Conservation (phyloP, 1,140 invertebrate genomes). For the Drosophila ercepeae region DNA sequence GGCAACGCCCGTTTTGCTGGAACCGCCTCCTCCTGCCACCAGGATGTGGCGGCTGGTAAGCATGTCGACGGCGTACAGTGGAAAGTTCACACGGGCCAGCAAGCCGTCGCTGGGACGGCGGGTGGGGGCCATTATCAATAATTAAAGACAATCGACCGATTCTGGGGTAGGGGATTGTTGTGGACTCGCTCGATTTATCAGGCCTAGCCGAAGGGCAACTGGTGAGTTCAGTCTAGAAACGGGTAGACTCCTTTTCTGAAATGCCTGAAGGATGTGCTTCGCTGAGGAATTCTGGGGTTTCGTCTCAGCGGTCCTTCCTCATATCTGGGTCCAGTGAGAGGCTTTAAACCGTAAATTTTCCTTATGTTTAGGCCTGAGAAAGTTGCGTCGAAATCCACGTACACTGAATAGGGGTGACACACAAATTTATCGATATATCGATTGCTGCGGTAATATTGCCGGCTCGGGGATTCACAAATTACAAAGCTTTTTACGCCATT, state of each 20-base stretch:
- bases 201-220: conserved; percentile 12
- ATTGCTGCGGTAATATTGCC: not conserved
- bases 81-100: conserved; percentile 95
- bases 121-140: conserved; percentile 79
- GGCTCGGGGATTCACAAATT: too few relatives aligned
- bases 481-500: too few relatives aligned
- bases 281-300: not conserved
- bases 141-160: conserved; percentile 44
- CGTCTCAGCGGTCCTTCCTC: conserved; percentile 3
- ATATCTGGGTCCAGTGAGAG: conserved; percentile 3
- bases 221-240: conserved; percentile 10
- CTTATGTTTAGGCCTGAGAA: conserved; percentile 13
- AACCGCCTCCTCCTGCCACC: conserved; percentile 97
- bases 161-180: conserved; percentile 13
- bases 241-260: not conserved
- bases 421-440: conserved; percentile 6
- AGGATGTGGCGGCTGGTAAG: conserved; percentile 96
- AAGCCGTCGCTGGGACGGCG: conserved; percentile 86
- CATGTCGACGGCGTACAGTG: conserved; percentile 94
- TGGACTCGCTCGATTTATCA: conserved; percentile 37
- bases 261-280: not conserved
- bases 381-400: conserved; percentile 46
- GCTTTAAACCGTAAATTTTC: not conserved
- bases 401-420: conserved; percentile 29
- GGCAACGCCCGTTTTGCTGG: conserved; percentile 96